Evolutionary conservation across 1,140 invertebrate species (phyloP).

Genomic region (Hypothenemus hampei): DNA sequence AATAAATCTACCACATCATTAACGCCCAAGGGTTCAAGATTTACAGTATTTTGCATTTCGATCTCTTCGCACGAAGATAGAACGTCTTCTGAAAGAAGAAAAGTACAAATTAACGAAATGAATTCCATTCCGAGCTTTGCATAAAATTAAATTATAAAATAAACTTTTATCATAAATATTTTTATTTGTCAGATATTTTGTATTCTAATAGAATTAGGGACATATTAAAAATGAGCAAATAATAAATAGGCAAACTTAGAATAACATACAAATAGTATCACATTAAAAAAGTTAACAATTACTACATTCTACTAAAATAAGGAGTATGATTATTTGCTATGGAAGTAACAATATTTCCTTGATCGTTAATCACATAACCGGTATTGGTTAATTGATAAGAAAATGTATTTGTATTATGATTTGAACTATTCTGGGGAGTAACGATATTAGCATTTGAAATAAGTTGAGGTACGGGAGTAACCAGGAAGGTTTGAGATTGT

Average conservation of each 20-base stretch:
- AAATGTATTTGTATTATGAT: slow-evolving; percentile 41
- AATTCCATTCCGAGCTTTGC: too few relatives aligned
- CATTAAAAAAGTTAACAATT: too few relatives aligned
- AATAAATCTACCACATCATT: slow-evolving; percentile 79
- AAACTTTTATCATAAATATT: too few relatives aligned
- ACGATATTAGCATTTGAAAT: slow-evolving; percentile 43
- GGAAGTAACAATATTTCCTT: slow-evolving; percentile 45
- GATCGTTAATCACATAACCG: slow-evolving; percentile 45
- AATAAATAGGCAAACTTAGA: too few relatives aligned
- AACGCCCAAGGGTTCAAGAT: slow-evolving; percentile 55
- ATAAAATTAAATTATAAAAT: too few relatives aligned
- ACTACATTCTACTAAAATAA: slow-evolving; percentile 43
- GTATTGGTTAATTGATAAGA: slow-evolving; percentile 44
- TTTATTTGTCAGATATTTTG: too few relatives aligned
- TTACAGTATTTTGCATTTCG: slow-evolving; percentile 36
- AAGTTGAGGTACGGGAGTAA: slow-evolving; percentile 57
- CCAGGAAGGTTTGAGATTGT: slow-evolving; percentile 54
- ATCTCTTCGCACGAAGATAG: slow-evolving; percentile 34
- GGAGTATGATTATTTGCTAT: slow-evolving; percentile 44
- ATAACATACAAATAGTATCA: too few relatives aligned
- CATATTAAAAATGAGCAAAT: too few relatives aligned
- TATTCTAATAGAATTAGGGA: too few relatives aligned
- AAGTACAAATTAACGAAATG: too few relatives aligned
- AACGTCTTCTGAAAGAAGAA: slow-evolving; percentile 27
- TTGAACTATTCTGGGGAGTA: slow-evolving; percentile 36